These are phyloP conservation scores for Gastrophryne carolinensis DNA, from an alignment of 2,797 vertebrate species.

Conservation along the genomic window DNA sequence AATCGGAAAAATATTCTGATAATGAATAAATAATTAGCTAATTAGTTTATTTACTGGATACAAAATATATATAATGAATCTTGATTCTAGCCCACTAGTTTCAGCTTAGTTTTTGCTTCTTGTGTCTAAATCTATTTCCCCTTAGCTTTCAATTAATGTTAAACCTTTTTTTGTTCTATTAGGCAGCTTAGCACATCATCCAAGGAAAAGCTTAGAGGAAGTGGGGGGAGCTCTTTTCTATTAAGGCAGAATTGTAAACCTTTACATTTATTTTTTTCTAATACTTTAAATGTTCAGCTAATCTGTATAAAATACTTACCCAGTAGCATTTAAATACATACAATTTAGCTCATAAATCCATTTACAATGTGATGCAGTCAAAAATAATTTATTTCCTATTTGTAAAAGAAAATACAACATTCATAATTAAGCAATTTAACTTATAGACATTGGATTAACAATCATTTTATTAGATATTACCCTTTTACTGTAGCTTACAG, in stretches of 20 bases:
- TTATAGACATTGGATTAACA: no score
- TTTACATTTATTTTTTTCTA: slow-evolving; percentile 47
- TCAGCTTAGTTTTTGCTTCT: slow-evolving; percentile 11
- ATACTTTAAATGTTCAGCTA: slow-evolving; percentile 46
- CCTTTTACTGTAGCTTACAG: no score
- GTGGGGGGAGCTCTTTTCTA: slow-evolving; percentile 26
- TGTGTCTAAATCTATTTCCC: slow-evolving; percentile 42
- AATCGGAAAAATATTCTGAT: slow-evolving; percentile 4
- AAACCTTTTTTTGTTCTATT: slow-evolving; percentile 51
- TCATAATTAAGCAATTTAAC: no score
- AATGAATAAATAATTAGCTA: slow-evolving; percentile 30
- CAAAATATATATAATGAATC: slow-evolving; percentile 21
- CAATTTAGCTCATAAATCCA: slow-evolving; percentile 18
- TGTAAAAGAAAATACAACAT: no score
- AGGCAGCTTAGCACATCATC: slow-evolving; percentile 41
- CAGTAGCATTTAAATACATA: slow-evolving; percentile 14
- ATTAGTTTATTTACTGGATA: slow-evolving; percentile 26
- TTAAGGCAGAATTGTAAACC: slow-evolving; percentile 41
- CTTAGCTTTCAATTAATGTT: slow-evolving; percentile 50
- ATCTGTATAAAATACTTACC: slow-evolving; percentile 38
- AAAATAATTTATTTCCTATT: no score
- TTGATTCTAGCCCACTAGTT: slow-evolving; percentile 32
- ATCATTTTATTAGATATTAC: no score
- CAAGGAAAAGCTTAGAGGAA: slow-evolving; percentile 44
- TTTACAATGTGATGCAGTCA: slow-evolving; percentile 9